Percentiles rank a stretch among this genome's conserved stretches.
Conservation (phyloP, 2,113 vertebrate genomes). For the Camelus bactrianus region DNA sequence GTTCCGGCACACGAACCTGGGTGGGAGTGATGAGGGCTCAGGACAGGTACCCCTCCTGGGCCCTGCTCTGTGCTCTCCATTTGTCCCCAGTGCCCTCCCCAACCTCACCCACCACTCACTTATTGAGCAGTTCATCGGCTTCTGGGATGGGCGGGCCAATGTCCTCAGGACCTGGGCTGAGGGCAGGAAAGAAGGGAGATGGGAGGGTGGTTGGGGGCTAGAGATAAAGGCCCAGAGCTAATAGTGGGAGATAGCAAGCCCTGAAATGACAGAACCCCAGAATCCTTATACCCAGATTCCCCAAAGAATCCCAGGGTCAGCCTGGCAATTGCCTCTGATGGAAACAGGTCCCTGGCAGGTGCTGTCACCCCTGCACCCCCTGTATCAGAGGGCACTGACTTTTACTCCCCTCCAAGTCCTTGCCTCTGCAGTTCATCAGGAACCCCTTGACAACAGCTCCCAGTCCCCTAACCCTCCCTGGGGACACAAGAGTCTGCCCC, state of each 20-base stretch:
- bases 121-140: slow-evolving; percentile 95
- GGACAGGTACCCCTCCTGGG: background rate
- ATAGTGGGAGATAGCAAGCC: background rate
- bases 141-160: slow-evolving; percentile 93
- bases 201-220: background rate
- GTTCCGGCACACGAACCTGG: slow-evolving; percentile 97
- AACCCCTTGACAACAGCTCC: background rate
- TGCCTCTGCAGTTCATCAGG: background rate
- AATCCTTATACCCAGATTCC: background rate
- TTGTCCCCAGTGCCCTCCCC: background rate
- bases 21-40: too few species aligned
- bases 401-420: background rate
- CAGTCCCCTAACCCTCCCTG: slow-evolving; percentile 50
- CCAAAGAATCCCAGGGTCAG: background rate
- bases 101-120: slow-evolving; percentile 89
- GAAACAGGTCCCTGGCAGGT: background rate
- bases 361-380: background rate
- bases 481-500: background rate
- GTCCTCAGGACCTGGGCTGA: slow-evolving; percentile 90
- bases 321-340: background rate
- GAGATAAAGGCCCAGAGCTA: background rate
- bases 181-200: slow-evolving; percentile 66
- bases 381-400: background rate
- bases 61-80: background rate
- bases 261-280: slow-evolving; percentile 22